A percentile compares a stretch with the other conserved stretches of the same genome.
These are phyloP conservation scores for Colinus virginianus DNA, from an alignment of 2,113 vertebrate species.

Conservation along the genomic window DNA sequence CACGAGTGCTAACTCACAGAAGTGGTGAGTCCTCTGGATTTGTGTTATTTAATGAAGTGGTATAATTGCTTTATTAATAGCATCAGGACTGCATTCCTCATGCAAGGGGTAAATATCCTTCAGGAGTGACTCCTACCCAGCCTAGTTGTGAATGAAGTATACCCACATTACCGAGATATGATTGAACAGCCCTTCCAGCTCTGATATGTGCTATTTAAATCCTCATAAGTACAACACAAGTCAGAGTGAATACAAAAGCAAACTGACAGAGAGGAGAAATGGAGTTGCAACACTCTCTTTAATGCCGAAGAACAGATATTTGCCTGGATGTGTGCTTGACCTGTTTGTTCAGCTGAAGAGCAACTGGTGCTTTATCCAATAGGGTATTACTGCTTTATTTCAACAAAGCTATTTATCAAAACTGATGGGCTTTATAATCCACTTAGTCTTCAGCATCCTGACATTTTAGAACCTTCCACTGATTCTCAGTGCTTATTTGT, in stretches of 20 bases:
- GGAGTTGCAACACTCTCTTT: neutral
- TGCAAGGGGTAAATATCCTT: neutral
- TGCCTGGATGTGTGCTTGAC: neutral
- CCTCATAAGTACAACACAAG: neutral
- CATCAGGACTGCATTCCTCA: neutral
- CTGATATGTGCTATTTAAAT: neutral
- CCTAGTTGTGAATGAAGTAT: too few relatives aligned
- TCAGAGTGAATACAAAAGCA: neutral
- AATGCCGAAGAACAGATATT: neutral
- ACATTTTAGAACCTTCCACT: neutral
- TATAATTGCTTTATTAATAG: neutral
- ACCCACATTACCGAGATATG: rapidly evolving
- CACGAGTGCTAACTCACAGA: neutral
- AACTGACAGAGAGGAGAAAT: neutral
- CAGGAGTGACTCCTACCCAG: neutral
- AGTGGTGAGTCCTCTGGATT: neutral
- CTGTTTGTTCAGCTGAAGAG: neutral
- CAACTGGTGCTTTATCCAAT: neutral
- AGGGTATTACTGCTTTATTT: neutral
- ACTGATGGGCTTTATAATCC: neutral
- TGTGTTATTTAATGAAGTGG: neutral
- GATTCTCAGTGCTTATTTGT: neutral
- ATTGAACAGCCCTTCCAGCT: neutral
- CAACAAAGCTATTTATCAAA: neutral
- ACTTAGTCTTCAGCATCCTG: neutral